phyloP scores from a whole-genome alignment of 2,888 invertebrate species.

The Nomada lathburiana region DNA sequence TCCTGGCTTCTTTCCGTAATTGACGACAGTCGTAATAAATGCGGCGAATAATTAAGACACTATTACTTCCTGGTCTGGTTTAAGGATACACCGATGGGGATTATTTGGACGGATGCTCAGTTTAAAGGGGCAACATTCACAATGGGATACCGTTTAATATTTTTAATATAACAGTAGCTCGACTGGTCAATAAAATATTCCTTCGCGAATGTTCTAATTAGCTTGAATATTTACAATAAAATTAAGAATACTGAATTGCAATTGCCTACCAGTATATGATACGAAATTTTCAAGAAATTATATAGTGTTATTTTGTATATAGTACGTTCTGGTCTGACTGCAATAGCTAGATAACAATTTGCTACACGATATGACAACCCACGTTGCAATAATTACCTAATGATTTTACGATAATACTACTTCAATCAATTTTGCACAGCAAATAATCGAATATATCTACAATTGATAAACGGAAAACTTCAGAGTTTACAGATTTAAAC shows the following conservation, averaged over 20 bases:
- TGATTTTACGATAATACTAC: too few species aligned
- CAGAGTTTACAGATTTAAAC: too few species aligned
- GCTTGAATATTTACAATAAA: background rate
- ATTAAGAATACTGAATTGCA: background rate
- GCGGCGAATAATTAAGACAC: conserved; percentile 52
- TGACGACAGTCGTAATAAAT: conserved; percentile 47
- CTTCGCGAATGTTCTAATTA: too few species aligned
- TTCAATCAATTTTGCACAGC: too few species aligned
- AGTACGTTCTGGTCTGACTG: background rate
- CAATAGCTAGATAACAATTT: background rate
- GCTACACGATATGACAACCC: too few species aligned
- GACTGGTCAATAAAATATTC: too few species aligned
- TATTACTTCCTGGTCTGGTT: conserved; percentile 29
- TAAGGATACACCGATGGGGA: background rate
- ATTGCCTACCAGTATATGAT: background rate
- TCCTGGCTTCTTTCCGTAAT: conserved; percentile 44
- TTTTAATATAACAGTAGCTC: background rate
- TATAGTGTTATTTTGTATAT: background rate
- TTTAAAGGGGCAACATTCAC: background rate
- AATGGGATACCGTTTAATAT: background rate
- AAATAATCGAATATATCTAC: too few species aligned
- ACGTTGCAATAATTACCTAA: conserved; percentile 2
- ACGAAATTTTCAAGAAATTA: background rate
- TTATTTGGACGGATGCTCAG: conserved; percentile 10
- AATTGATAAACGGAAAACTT: too few species aligned